A percentile compares a stretch with the other conserved stretches of the same genome.
These are phyloP conservation scores for Polypterus bichir DNA, from an alignment of 2,113 vertebrate genomes.

Conservation along the genomic window DNA sequence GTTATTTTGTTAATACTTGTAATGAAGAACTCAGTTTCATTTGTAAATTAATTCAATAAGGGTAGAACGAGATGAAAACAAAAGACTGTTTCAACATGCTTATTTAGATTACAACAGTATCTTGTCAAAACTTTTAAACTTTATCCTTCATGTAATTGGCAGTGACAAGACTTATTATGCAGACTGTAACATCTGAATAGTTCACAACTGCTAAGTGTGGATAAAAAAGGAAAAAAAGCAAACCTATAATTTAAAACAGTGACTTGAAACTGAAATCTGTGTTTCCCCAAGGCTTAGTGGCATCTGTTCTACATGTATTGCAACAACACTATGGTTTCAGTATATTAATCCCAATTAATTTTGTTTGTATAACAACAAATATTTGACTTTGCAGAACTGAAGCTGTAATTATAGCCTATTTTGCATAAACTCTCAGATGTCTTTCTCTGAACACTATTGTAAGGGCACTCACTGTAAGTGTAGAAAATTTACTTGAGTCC, in stretches of 20 bases:
- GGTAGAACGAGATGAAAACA: no score
- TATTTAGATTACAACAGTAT: neutral
- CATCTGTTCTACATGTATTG: constrained; percentile 45
- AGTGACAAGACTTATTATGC: constrained; percentile 37
- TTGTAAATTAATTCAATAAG: no score
- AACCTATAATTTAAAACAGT: constrained; percentile 35
- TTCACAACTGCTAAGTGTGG: constrained; percentile 42
- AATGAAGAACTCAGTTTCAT: no score
- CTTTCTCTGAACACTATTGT: neutral
- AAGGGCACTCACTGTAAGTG: neutral
- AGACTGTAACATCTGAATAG: constrained; percentile 43
- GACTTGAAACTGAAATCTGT: constrained; percentile 34
- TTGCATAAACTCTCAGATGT: constrained; percentile 8
- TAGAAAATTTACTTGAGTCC: neutral
- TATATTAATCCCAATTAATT: constrained; percentile 44
- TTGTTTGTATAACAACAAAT: constrained; percentile 35
- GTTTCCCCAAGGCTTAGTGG: constrained; percentile 40
- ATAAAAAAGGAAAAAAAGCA: constrained; percentile 4
- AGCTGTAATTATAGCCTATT: constrained; percentile 24
- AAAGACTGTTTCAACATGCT: neutral
- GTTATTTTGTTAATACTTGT: no score
- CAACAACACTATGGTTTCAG: constrained; percentile 34
- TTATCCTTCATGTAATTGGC: constrained; percentile 12
- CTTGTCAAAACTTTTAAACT: constrained; percentile 14
- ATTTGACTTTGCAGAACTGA: constrained; percentile 35